Base-by-base conservation (phyloP, 2,113 vertebrate genomes). In the Epinephelus fuscoguttatus region DNA sequence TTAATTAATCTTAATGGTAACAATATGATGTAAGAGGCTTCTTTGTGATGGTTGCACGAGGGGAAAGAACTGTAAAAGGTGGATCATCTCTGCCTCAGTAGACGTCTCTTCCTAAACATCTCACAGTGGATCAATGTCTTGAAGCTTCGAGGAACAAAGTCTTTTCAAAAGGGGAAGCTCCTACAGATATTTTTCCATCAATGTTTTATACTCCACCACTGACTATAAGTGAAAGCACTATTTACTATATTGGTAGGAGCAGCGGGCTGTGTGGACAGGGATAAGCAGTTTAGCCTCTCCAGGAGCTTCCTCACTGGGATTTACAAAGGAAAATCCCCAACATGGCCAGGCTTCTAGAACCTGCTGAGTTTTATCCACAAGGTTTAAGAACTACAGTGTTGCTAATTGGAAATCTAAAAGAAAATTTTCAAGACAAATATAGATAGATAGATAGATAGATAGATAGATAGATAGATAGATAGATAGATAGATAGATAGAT, bases 251-350 rank as follows among this genome's bases (percentile, higher is more conserved):
- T 15, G 62, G 15, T 49, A 27, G 64, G 57, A 42, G 74, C 19
- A 67, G 59, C 42, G 47, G 70, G 52, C 42, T 57, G 40, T 50
- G 57, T 9, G 56, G 64, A 59, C 64, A 57, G 57, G 61, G 52
- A 40, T 59, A 79, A 90, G 85, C 23, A 70, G 78, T 90, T 92
- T 81, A 91, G 66, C 86, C 25, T 50, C 75, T 75, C 53, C 25
- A 33, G 70, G 6, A 72, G 70, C 30, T 27, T 70, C 56, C 25
- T 82, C 52, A 37, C 33, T 42, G 59, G 88, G 87, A 90, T 89
- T 93, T 89, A 84, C 17, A 12, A 14, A 53, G 7, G n/a, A 75
- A 86, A 92, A 92, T 90, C 92, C 84, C 70, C 40, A 27, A 49
- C 75, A 86, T 12, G 61, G 56, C 53, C 19, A 6, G 62, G 61